Evolutionary conservation across 2,797 vertebrate genomes (phyloP).

Genomic region (Paratrypauchen microcephalus): DNA sequence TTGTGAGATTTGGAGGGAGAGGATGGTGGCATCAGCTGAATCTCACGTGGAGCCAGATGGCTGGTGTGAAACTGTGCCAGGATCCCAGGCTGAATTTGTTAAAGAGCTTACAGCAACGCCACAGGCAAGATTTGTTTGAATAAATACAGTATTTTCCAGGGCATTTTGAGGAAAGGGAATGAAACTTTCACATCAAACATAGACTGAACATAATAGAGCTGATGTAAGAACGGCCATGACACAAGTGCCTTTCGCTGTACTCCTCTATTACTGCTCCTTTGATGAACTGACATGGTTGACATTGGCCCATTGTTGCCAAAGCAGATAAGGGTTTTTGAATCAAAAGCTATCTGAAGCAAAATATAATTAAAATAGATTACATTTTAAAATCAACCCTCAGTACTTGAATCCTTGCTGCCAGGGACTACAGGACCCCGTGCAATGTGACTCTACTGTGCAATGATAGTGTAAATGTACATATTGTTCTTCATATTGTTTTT

Average conservation of each 20-base stretch:
- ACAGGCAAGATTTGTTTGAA: constrained; percentile 43
- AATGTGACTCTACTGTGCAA: too few species aligned
- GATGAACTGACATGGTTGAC: not conserved
- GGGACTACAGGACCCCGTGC: too few species aligned
- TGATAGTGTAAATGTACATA: too few species aligned
- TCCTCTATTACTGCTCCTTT: not conserved
- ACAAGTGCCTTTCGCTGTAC: not conserved
- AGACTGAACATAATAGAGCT: not conserved
- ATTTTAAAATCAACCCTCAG: too few species aligned
- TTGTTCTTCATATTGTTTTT: too few species aligned
- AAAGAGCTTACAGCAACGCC: constrained; percentile 33
- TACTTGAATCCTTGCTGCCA: too few species aligned
- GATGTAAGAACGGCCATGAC: not conserved
- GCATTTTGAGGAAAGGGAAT: constrained; percentile 10
- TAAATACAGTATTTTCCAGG: constrained; percentile 24
- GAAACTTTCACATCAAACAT: not conserved
- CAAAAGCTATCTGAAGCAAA: not conserved
- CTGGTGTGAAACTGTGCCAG: constrained; percentile 46
- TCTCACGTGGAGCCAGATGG: constrained; percentile 51
- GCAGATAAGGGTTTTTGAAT: not conserved
- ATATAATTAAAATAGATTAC: not conserved
- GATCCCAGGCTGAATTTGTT: constrained; percentile 33
- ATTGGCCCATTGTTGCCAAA: not conserved
- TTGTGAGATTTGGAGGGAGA: constrained; percentile 12
- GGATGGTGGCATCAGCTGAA: constrained; percentile 43